Evolutionary conservation across 2,113 vertebrate species (phyloP).

Genomic region (Oncorhynchus keta): DNA sequence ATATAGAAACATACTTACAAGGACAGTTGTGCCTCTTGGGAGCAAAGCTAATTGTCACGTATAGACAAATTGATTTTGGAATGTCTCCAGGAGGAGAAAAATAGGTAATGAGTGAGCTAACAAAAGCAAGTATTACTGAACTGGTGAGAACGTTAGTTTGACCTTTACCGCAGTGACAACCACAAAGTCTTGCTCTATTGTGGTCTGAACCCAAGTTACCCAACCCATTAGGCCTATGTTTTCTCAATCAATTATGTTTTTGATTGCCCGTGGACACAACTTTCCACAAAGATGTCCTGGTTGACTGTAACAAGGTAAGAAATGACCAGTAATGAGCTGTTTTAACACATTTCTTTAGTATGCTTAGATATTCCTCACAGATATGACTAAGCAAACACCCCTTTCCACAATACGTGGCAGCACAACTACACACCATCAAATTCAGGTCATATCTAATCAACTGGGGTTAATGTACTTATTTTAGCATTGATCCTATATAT

Average conservation of each 20-base stretch:
- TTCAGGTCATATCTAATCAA: too few relatives aligned
- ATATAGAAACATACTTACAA: not conserved
- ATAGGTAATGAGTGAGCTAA: constrained; percentile 1
- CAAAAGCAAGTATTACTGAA: not conserved
- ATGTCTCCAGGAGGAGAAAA: constrained; percentile 13
- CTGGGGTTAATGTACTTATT: too few relatives aligned
- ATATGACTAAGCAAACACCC: constrained; percentile 21
- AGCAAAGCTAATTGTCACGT: not conserved
- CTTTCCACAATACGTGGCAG: too few relatives aligned
- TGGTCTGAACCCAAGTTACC: not conserved
- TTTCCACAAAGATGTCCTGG: not conserved
- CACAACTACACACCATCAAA: too few relatives aligned
- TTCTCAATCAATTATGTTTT: not conserved
- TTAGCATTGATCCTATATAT: too few relatives aligned
- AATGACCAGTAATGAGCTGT: constrained; percentile 25
- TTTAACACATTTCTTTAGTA: constrained; percentile 30
- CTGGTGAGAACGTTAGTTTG: not conserved
- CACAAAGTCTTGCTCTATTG: not conserved
- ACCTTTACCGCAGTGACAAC: too few relatives aligned
- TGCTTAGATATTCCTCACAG: constrained; percentile 26
- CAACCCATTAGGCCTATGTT: constrained; percentile 6
- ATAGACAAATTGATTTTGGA: not conserved
- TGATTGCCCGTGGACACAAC: not conserved
- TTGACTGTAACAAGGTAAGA: constrained; percentile 43
- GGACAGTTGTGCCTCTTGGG: too few relatives aligned